These are phyloP conservation scores for Heliconius melpomene DNA, from an alignment of 1,140 invertebrate species.

Conservation along the genomic window DNA sequence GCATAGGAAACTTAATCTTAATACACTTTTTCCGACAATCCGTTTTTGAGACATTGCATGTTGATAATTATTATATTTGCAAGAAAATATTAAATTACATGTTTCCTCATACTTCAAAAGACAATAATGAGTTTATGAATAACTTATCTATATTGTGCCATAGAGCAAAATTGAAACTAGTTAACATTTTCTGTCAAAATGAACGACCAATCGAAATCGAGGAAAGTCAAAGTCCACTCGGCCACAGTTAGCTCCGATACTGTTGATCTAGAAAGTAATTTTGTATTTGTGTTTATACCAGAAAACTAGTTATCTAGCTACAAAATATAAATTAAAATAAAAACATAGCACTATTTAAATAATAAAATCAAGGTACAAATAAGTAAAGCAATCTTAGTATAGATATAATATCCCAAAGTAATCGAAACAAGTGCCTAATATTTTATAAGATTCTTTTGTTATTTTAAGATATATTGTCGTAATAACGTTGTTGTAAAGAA, in stretches of 20 bases:
- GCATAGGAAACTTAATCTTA: too few relatives aligned
- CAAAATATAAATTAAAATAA: conserved; percentile 18
- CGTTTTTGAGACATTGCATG: too few relatives aligned
- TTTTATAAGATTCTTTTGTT: conserved; percentile 59
- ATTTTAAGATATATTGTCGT: conserved; percentile 50
- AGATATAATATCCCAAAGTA: conserved; percentile 40
- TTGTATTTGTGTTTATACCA: conserved; percentile 39
- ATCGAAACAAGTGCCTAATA: conserved; percentile 72
- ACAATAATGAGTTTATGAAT: too few relatives aligned
- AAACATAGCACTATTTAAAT: conserved; percentile 22
- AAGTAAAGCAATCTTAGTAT: conserved; percentile 36
- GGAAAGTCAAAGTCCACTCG: conserved; percentile 41
- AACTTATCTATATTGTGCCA: neutral
- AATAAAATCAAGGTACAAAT: conserved; percentile 34
- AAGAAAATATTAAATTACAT: neutral
- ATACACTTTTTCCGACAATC: too few relatives aligned
- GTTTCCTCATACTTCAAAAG: neutral
- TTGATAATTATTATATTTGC: too few relatives aligned
- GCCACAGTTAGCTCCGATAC: conserved; percentile 29
- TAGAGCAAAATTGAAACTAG: neutral
- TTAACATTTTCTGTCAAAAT: neutral
- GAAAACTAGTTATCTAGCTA: conserved; percentile 21
- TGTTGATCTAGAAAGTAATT: conserved; percentile 47
- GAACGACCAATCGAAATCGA: conserved; percentile 42
- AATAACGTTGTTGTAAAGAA: conserved; percentile 57